These are phyloP conservation scores for Acipenser ruthenus DNA, from an alignment of 2,797 vertebrate genomes.

Conservation along the genomic window DNA sequence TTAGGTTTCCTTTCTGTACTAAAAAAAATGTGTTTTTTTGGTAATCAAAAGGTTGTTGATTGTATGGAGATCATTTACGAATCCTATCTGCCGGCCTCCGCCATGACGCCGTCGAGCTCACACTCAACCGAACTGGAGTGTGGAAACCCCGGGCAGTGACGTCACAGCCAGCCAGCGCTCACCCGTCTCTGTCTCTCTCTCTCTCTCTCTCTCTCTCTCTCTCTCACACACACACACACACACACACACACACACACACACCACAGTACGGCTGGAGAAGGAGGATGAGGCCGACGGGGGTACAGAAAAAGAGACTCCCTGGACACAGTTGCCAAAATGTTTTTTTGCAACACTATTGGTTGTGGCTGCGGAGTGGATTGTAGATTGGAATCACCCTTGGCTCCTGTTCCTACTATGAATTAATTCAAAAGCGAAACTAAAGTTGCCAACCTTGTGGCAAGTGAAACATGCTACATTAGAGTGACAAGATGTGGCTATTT, in stretches of 20 bases:
- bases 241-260: too few relatives aligned
- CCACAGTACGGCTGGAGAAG: neutral
- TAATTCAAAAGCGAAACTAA: too few relatives aligned
- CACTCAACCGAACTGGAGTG: slow-evolving; percentile 34
- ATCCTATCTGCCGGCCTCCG: slow-evolving; percentile 64
- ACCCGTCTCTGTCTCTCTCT: slow-evolving; percentile 5
- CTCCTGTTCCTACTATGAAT: too few relatives aligned
- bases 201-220: slow-evolving; percentile 18
- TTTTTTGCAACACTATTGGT: neutral
- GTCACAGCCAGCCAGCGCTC: slow-evolving; percentile 35
- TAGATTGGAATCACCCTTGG: neutral
- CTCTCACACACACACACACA: too few relatives aligned
- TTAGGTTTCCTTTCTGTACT: slow-evolving; percentile 16
- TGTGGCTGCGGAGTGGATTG: neutral
- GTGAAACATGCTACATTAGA: too few relatives aligned
- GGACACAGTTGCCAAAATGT: neutral
- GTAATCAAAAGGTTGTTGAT: slow-evolving; percentile 32
- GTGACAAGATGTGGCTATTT: too few relatives aligned
- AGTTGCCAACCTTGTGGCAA: too few relatives aligned
- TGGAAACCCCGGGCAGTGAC: slow-evolving; percentile 71
- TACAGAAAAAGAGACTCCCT: slow-evolving; percentile 5
- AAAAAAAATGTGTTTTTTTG: slow-evolving; percentile 21
- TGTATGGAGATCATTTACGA: slow-evolving; percentile 51
- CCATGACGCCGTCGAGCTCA: slow-evolving; percentile 67
- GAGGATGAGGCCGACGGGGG: neutral